Evolutionary conservation across 2,113 vertebrate genomes (phyloP).

Genomic region (Phyllopteryx taeniolatus): DNA sequence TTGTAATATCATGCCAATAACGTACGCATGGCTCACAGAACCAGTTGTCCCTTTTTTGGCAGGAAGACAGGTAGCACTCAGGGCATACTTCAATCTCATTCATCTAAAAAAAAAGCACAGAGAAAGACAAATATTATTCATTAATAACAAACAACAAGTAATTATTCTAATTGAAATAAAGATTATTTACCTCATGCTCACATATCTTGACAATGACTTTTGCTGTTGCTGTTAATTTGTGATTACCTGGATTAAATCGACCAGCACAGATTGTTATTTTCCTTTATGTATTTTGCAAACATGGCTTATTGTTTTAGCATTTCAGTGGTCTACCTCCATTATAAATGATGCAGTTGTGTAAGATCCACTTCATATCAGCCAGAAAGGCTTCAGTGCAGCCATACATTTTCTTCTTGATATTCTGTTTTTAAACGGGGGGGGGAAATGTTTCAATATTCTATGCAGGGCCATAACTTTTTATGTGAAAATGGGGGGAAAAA

Average conservation of each 20-base stretch:
- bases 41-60: constrained; percentile 99
- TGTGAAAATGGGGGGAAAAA: neutral
- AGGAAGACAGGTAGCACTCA: constrained; percentile 96
- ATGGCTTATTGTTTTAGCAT: neutral
- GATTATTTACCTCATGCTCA: constrained; percentile 88
- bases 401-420: constrained; percentile 98
- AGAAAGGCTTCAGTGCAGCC: constrained; percentile 98
- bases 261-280: neutral
- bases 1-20: constrained; percentile 8
- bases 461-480: neutral
- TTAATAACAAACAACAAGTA: neutral
- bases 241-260: constrained; percentile 81
- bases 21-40: constrained; percentile 99
- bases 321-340: constrained; percentile 81
- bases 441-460: neutral
- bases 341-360: constrained; percentile 99
- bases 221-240: constrained; percentile 96
- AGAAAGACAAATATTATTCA: neutral
- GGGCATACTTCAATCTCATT: constrained; percentile 99
- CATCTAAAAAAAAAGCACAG: constrained; percentile 79
- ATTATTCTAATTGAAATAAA: neutral
- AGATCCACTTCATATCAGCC: constrained; percentile 97
- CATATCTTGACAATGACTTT: constrained; percentile 99
- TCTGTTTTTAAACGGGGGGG: constrained; percentile 67
- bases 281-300: neutral